These are phyloP conservation scores for Glaucidium brasilianum DNA, from an alignment of 2,113 vertebrate genomes.

Conservation along the genomic window DNA sequence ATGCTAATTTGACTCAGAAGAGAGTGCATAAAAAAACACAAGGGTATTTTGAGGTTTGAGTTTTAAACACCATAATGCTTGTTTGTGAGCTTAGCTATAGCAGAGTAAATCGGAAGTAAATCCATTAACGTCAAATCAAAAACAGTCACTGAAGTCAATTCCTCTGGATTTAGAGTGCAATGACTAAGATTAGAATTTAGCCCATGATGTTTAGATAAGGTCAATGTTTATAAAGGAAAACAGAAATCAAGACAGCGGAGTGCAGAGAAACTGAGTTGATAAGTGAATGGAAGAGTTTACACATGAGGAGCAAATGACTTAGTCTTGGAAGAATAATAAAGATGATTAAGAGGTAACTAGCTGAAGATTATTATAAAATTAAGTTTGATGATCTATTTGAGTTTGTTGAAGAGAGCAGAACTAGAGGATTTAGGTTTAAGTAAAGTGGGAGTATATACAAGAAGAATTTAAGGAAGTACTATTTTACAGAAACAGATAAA, in stretches of 20 bases:
- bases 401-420: constrained; percentile 35
- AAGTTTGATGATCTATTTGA: constrained; percentile 50
- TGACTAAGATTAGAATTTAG: background rate
- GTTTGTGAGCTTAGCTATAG: background rate
- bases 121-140: background rate
- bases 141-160: background rate
- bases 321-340: constrained; percentile 43
- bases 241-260: background rate
- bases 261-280: background rate
- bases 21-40: background rate
- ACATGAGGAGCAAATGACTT: background rate
- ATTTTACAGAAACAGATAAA: constrained; percentile 23
- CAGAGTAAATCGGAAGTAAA: background rate
- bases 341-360: constrained; percentile 37
- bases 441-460: constrained; percentile 46
- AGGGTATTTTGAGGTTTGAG: background rate
- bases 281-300: constrained; percentile 23
- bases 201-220: background rate
- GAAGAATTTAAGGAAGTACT: constrained; percentile 35
- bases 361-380: constrained; percentile 56
- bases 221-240: background rate
- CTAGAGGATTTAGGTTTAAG: constrained; percentile 47
- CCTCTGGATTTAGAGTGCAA: background rate
- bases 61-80: background rate
- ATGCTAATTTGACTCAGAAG: background rate